phyloP scores from a whole-genome alignment of 2,888 invertebrate species.

The Drosophila anceps region DNA sequence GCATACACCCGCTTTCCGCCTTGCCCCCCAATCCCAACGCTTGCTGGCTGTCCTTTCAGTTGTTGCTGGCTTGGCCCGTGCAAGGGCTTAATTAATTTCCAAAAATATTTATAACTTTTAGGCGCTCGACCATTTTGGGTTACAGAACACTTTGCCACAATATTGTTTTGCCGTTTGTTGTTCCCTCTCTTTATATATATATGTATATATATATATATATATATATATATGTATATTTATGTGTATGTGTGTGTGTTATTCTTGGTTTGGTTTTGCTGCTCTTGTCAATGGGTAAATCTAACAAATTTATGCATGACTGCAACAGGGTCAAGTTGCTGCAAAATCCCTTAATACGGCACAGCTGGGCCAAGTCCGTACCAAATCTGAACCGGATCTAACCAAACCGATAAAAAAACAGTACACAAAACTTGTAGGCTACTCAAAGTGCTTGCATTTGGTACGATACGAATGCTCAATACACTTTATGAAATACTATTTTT shows the following conservation, averaged over 20 bases:
- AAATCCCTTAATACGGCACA: conserved; percentile 75
- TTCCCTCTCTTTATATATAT: conserved; percentile 9
- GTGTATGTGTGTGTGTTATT: conserved; percentile 15
- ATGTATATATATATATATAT: too few species aligned
- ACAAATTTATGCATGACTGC: conserved; percentile 79
- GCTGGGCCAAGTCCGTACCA: conserved; percentile 51
- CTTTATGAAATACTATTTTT: neutral
- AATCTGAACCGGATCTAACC: conserved; percentile 42
- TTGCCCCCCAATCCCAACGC: neutral
- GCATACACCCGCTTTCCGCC: too few species aligned
- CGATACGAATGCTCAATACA: conserved; percentile 15
- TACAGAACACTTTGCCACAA: conserved; percentile 55
- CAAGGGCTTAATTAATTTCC: conserved; percentile 72
- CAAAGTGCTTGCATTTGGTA: neutral
- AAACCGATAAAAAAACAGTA: conserved; percentile 32
- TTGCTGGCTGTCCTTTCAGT: neutral
- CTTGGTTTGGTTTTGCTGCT: conserved; percentile 46
- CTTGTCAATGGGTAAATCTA: conserved; percentile 72
- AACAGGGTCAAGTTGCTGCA: conserved; percentile 77
- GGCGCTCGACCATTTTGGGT: conserved; percentile 47
- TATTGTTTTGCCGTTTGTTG: conserved; percentile 48
- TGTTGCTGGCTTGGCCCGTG: conserved; percentile 33
- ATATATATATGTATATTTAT: conserved; percentile 15
- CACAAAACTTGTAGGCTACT: conserved; percentile 9
- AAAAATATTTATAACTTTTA: conserved; percentile 74